phyloP scores from a whole-genome alignment of 2,113 vertebrate species.

The Onychorhynchus coronatus region DNA sequence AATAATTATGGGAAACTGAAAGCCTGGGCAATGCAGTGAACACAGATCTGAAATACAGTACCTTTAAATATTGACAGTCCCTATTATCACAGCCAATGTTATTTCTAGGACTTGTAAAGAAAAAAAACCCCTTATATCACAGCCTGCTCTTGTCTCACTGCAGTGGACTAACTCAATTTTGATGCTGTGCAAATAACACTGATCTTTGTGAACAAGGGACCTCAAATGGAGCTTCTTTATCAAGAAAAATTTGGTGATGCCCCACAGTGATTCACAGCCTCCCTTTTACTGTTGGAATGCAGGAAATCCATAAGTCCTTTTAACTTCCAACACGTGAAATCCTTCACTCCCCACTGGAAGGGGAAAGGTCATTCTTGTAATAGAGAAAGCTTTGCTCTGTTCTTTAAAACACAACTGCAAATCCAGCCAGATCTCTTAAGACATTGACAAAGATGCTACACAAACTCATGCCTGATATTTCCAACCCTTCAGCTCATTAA shows the following conservation, averaged over 20 bases:
- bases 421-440: background rate
- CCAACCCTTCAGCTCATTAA: background rate
- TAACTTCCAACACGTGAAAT: background rate
- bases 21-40: background rate
- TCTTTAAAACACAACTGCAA: background rate
- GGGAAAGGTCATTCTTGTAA: background rate
- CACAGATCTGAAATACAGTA: background rate
- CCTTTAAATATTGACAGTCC: background rate
- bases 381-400: background rate
- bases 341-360: background rate
- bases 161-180: background rate
- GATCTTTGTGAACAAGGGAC: background rate
- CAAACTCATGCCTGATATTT: background rate
- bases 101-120: background rate
- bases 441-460: background rate
- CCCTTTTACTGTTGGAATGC: background rate
- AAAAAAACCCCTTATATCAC: background rate
- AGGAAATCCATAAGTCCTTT: background rate
- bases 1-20: background rate
- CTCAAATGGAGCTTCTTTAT: background rate
- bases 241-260: background rate
- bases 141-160: slow-evolving; percentile 9
- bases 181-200: slow-evolving; percentile 1
- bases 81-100: background rate
- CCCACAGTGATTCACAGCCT: background rate